Conservation (phyloP, 2,888 invertebrate species). For the Cacoxenus indagator region DNA sequence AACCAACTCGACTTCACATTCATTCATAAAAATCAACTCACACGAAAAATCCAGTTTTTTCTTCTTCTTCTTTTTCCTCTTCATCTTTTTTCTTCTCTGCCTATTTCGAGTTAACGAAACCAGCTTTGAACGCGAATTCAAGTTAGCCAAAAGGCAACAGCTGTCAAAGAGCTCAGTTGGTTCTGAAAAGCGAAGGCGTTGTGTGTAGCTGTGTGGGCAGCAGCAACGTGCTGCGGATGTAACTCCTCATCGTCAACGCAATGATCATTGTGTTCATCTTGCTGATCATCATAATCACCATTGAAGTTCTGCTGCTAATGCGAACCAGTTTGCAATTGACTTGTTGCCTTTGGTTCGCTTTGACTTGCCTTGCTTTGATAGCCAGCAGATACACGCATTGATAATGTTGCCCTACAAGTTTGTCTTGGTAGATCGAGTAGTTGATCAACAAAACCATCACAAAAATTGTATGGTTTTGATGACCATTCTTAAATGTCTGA, state of each 20-base stretch:
- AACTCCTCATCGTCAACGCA: background rate
- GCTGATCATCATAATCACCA: constrained; percentile 4
- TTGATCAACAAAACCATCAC: background rate
- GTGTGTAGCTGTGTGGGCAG: constrained; percentile 14
- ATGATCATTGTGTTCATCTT: background rate
- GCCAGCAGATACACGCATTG: constrained; percentile 1
- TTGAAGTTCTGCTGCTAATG: background rate
- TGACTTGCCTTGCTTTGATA: background rate
- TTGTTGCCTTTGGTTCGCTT: constrained; percentile 1
- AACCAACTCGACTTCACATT: constrained; percentile 37
- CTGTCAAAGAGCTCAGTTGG: background rate
- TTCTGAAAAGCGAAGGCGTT: constrained; percentile 6
- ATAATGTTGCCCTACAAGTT: background rate
- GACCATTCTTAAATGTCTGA: background rate
- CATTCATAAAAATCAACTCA: constrained; percentile 62
- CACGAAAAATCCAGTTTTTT: constrained; percentile 60
- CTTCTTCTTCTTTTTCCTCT: background rate
- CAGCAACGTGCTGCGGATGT: background rate
- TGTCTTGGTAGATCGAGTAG: background rate
- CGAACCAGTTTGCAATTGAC: constrained; percentile 14
- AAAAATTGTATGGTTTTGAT: background rate
- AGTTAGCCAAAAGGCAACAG: background rate
- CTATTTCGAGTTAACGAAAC: background rate
- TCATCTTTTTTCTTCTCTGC: background rate
- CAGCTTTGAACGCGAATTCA: constrained; percentile 2